phyloP scores from a whole-genome alignment of 2,888 invertebrate genomes.

The Pharmacophagus antenor region DNA sequence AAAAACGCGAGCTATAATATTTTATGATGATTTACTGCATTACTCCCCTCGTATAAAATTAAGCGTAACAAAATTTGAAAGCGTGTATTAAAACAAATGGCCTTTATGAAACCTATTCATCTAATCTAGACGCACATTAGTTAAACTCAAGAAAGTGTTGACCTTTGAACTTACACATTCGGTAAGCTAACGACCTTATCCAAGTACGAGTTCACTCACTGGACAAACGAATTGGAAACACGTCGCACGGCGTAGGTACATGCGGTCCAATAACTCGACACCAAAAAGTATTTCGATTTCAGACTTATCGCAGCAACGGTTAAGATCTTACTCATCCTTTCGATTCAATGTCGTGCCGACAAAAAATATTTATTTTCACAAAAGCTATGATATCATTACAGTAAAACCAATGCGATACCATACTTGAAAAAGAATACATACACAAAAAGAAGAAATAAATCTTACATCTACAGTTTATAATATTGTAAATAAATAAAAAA shows the following conservation, averaged over 20 bases:
- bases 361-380: too few species aligned
- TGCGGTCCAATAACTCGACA: constrained; percentile 33
- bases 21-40: too few species aligned
- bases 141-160: neutral
- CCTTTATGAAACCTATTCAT: neutral
- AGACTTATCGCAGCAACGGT: constrained; percentile 17
- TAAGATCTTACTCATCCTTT: neutral
- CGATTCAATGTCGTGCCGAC: neutral
- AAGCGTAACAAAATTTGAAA: neutral
- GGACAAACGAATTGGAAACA: constrained; percentile 7
- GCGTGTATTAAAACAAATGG: neutral
- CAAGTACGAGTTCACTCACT: constrained; percentile 7
- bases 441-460: too few species aligned
- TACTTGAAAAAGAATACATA: too few species aligned
- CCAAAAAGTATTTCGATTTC: constrained; percentile 33
- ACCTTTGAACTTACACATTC: constrained; percentile 4
- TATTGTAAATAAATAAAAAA: too few species aligned
- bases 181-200: constrained; percentile 13
- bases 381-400: too few species aligned
- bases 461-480: too few species aligned
- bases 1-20: too few species aligned
- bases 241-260: neutral
- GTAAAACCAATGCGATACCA: too few species aligned
- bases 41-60: too few species aligned
- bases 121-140: neutral